phyloP scores from a whole-genome alignment of 2,113 vertebrate species.

The Pogonocichla stellata region DNA sequence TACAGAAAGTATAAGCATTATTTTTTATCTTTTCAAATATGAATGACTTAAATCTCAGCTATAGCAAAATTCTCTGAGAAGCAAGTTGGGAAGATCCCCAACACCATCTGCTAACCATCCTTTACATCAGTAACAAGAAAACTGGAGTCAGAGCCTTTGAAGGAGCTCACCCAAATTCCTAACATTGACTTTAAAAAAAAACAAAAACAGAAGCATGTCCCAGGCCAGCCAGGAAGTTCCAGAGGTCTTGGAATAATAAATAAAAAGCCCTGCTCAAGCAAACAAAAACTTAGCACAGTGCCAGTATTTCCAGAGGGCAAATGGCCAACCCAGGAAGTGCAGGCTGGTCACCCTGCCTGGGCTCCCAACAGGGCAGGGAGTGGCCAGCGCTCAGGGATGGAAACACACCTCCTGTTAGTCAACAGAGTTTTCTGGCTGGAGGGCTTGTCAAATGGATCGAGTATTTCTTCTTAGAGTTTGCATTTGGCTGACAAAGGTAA shows the following conservation, averaged over 20 bases:
- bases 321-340: neutral
- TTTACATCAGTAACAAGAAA: neutral
- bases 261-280: neutral
- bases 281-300: conserved; percentile 7
- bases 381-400: neutral
- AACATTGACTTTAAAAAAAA: neutral
- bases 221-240: conserved; percentile 51
- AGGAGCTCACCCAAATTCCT: neutral
- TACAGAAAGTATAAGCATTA: neutral
- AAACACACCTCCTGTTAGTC: neutral
- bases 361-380: neutral
- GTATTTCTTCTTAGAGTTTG: neutral
- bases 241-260: conserved; percentile 47
- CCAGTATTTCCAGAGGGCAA: neutral
- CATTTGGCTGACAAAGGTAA: conserved; percentile 44
- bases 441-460: conserved; percentile 20
- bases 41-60: neutral
- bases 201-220: neutral
- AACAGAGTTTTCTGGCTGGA: neutral
- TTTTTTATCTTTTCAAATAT: neutral
- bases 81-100: neutral
- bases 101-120: neutral
- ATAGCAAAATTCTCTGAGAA: neutral
- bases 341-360: neutral
- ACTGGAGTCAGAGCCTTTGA: neutral